These are phyloP conservation scores for Drepana arcuata DNA, from an alignment of 1,140 invertebrate species.

Conservation along the genomic window DNA sequence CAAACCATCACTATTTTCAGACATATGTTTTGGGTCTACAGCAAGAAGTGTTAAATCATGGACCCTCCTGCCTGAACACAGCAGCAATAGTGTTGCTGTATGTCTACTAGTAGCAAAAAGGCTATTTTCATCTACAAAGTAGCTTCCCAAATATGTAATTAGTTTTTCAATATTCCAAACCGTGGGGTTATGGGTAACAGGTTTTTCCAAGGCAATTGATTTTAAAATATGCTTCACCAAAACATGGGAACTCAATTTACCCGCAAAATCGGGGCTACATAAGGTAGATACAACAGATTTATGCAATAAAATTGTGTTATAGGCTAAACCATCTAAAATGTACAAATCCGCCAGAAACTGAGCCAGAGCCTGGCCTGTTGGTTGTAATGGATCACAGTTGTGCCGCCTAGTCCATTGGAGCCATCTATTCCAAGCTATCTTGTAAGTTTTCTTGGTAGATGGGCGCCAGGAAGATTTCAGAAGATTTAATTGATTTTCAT, in stretches of 20 bases:
- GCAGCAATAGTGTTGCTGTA: not conserved
- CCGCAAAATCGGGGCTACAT: not conserved
- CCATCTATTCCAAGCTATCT: conserved; percentile 10
- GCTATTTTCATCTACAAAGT: not conserved
- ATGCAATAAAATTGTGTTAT: conserved; percentile 4
- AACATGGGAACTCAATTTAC: conserved; percentile 2
- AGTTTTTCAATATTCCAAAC: conserved; percentile 17
- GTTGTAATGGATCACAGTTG: conserved; percentile 2
- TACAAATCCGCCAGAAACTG: conserved; percentile 3
- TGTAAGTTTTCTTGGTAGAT: conserved; percentile 25
- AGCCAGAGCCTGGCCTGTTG: not conserved
- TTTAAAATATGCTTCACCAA: conserved; percentile 12
- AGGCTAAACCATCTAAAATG: not conserved
- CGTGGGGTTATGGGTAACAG: conserved; percentile 3
- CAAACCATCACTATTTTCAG: conserved; percentile 6
- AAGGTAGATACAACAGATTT: conserved; percentile 4
- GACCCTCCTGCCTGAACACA: no score
- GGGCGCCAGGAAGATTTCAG: conserved; percentile 11
- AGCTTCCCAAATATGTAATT: not conserved
- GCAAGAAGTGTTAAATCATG: no score
- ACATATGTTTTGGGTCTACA: not conserved
- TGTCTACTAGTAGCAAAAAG: conserved; percentile 1
- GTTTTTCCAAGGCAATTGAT: conserved; percentile 7
- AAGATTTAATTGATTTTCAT: not conserved
- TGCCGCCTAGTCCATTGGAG: conserved; percentile 8